Evolutionary conservation across 1,140 invertebrate genomes (phyloP).

Genomic region (Hypothenemus hampei): DNA sequence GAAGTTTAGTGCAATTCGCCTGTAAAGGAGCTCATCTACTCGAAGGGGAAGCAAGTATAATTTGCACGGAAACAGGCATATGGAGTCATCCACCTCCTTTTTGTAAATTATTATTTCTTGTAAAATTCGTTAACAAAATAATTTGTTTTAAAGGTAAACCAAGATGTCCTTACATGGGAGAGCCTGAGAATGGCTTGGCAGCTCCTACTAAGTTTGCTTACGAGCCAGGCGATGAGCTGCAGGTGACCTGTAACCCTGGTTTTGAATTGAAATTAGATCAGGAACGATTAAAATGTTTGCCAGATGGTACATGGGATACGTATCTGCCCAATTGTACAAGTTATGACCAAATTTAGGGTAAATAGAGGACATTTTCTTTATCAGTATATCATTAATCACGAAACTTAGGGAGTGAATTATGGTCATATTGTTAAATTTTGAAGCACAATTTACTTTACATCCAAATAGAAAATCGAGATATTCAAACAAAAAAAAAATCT

Average conservation of each 20-base stretch:
- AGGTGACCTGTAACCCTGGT: conserved; percentile 65
- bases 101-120: conserved; percentile 50
- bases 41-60: conserved; percentile 71
- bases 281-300: conserved; percentile 47
- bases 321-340: conserved; percentile 49
- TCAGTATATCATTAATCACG: too few relatives aligned
- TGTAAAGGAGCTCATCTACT: conserved; percentile 67
- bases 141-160: conserved; percentile 57
- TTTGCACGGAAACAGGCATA: conserved; percentile 79
- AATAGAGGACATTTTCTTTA: too few relatives aligned
- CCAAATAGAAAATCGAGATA: too few relatives aligned
- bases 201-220: conserved; percentile 72
- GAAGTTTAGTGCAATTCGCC: conserved; percentile 71
- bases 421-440: too few relatives aligned
- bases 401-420: too few relatives aligned
- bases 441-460: too few relatives aligned
- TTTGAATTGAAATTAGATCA: conserved; percentile 47
- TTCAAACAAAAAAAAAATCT: too few relatives aligned
- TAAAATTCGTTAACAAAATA: conserved; percentile 14
- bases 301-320: conserved; percentile 50
- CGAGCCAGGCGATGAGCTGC: conserved; percentile 67
- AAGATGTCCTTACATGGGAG: conserved; percentile 68
- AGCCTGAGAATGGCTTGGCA: conserved; percentile 65
- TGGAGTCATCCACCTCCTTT: conserved; percentile 83
- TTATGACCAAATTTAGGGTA: conserved; percentile 23